phyloP scores from a whole-genome alignment of 2,797 vertebrate species.

The Momotus momota region DNA sequence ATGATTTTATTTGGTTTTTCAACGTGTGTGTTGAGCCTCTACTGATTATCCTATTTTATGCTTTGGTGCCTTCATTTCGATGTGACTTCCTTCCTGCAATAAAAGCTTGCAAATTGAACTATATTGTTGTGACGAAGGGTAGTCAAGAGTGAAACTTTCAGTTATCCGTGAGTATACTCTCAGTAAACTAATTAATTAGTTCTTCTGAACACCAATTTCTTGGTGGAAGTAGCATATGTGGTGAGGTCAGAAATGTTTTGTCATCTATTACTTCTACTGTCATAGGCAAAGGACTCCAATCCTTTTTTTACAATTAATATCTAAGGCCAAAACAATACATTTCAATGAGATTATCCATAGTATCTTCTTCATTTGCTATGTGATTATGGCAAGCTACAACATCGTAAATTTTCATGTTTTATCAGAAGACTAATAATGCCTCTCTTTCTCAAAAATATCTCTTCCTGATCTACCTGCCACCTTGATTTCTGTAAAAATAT shows the following conservation, averaged over 20 bases:
- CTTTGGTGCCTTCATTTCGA: not conserved
- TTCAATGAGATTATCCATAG: not conserved
- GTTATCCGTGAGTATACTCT: not conserved
- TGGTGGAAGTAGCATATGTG: not conserved
- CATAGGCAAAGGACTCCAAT: not conserved
- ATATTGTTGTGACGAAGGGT: not conserved
- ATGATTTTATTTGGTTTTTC: not conserved
- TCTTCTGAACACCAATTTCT: not conserved
- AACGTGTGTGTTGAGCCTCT: not conserved
- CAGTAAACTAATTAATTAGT: not conserved
- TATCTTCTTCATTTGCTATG: not conserved
- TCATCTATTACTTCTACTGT: not conserved
- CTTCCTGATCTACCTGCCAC: not conserved
- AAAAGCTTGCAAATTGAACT: not conserved
- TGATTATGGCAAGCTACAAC: not conserved
- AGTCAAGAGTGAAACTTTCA: not conserved
- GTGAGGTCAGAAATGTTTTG: not conserved
- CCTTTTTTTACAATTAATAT: not conserved
- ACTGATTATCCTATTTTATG: not conserved
- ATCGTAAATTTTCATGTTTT: not conserved
- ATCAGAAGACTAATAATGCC: not conserved
- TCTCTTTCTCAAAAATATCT: not conserved
- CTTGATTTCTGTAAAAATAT: not conserved
- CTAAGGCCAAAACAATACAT: not conserved
- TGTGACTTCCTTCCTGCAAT: not conserved